A percentile compares a stretch with the other conserved stretches of the same genome.
These are phyloP conservation scores for Cerastis leucographa DNA, from an alignment of 2,888 invertebrate species.

Conservation along the genomic window DNA sequence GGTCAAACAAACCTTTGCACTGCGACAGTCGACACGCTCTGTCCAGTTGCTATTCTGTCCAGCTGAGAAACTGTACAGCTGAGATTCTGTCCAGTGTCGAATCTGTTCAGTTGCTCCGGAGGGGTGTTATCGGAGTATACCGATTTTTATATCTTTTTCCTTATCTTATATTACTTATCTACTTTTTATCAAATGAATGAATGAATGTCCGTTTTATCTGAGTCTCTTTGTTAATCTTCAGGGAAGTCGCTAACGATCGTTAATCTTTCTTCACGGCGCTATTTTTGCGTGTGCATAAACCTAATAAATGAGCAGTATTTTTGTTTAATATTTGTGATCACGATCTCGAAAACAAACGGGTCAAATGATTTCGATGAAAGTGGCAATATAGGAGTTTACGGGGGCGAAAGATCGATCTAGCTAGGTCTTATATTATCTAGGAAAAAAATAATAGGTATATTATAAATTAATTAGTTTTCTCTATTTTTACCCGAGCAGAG, in stretches of 20 bases:
- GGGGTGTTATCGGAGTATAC: not conserved
- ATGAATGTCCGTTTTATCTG: conserved; percentile 31
- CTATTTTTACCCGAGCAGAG: not conserved
- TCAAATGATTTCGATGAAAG: not conserved
- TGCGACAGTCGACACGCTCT: not conserved
- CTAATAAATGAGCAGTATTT: not conserved
- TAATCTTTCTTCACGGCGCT: conserved; percentile 45
- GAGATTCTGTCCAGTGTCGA: too few relatives aligned
- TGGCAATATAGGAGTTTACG: not conserved
- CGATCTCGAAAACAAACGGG: not conserved
- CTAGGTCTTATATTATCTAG: not conserved
- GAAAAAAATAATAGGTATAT: too few relatives aligned
- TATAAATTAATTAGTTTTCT: not conserved
- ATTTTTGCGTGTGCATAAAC: conserved; percentile 26
- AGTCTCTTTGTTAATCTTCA: conserved; percentile 28
- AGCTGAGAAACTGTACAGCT: too few relatives aligned
- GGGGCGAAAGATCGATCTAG: not conserved
- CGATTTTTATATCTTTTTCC: not conserved
- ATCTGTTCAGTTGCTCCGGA: too few relatives aligned
- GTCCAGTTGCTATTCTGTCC: too few relatives aligned
- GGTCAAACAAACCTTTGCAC: not conserved
- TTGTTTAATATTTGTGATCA: not conserved
- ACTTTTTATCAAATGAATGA: not conserved
- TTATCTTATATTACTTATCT: not conserved
- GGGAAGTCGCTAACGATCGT: conserved; percentile 31